Percentiles rank a stretch among this genome's conserved stretches.
These are phyloP conservation scores for Lamprotornis superbus DNA, from an alignment of 2,113 vertebrate genomes.

Conservation along the genomic window DNA sequence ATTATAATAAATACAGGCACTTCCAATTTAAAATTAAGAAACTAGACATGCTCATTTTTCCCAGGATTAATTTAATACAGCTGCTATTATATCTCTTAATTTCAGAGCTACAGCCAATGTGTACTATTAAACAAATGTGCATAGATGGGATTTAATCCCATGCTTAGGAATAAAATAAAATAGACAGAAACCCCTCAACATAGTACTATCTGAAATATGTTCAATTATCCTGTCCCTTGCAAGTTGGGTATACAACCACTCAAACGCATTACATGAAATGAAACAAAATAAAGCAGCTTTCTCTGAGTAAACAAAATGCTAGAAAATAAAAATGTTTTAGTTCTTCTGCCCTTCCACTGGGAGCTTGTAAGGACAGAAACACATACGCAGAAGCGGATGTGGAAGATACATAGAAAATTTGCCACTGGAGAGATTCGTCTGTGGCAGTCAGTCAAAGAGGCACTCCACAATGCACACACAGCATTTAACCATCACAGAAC, in stretches of 20 bases:
- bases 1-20: slow-evolving; percentile 31
- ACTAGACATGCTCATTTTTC: slow-evolving; percentile 9
- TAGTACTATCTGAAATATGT: neutral
- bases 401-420: neutral
- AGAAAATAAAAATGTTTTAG: neutral
- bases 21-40: slow-evolving; percentile 40
- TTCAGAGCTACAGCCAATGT: neutral
- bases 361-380: neutral
- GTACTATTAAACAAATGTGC: neutral
- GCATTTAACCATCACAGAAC: neutral
- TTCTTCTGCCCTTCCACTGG: neutral
- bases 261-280: neutral
- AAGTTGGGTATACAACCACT: neutral
- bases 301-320: neutral
- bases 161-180: neutral
- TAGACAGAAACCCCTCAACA: neutral
- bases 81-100: neutral
- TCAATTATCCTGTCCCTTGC: neutral
- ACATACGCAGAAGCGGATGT: neutral
- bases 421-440: neutral
- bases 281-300: neutral
- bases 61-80: slow-evolving; percentile 24
- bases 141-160: neutral
- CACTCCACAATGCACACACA: neutral
- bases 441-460: neutral